Base-by-base conservation (phyloP, 1,140 invertebrate species). In the Battus philenor region DNA sequence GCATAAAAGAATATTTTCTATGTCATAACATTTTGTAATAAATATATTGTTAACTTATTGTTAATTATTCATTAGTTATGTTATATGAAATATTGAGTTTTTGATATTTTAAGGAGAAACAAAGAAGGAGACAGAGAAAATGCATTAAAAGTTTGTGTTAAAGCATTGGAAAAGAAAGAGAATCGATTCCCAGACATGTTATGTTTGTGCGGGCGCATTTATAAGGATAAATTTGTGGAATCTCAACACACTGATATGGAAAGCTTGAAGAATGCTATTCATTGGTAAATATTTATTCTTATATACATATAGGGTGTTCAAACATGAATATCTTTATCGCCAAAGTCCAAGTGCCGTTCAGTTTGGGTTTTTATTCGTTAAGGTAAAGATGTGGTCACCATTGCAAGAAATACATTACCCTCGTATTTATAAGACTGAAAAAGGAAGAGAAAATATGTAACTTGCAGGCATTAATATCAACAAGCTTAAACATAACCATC, bases 151-250 rank as follows among this genome's bases (percentile, higher is more conserved):
- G 95, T 98, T 0, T 98, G 99, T 48, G 91, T 94, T 20, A 94
- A 95, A 70, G 96, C 95, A 0, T 81, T 98, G 13, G 91, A 96
- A 54, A 96, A 95, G 68, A 95, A 96, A 79, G 96, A 98, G 80
- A 97, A 97, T 79, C 91, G 95, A 73, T 95, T 97, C 68, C 94
- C 94, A 0, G 98, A 99, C 80, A 97, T 99, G 91, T 81, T 99
- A n/a, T 99, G 98, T 73, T 89, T 99, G 1, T 99, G 97, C 83
- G 98, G 98, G 1, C 90, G 98, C 46, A 99, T 99, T 71, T 99
- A 99, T 78, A 99, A 99, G 86, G 98, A 99, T 84, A 97, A 95
- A 75, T 99, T 99, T 87, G 95, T 98, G 10, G 97, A 99, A 87
- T 98, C 96, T 24, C 90, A 94, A 54, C 97, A 98, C 72, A 90